A percentile compares a stretch with the other conserved stretches of the same genome.
phyloP scores from a whole-genome alignment of 2,888 invertebrate genomes.

The Drosophila lutescens region DNA sequence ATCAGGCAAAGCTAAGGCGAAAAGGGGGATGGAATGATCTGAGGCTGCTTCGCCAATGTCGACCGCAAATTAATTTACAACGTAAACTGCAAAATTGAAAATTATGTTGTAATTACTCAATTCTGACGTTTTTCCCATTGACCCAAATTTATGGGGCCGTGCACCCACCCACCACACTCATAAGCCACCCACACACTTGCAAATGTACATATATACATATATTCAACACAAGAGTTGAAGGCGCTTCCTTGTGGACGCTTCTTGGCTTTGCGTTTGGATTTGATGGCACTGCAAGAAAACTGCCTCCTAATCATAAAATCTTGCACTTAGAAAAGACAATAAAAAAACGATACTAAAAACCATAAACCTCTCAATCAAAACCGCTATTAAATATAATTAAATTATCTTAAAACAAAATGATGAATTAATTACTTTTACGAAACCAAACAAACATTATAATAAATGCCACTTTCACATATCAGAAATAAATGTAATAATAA shows the following conservation, averaged over 20 bases:
- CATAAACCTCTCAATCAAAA: too few species aligned
- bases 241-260: conserved; percentile 18
- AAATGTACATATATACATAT: background rate
- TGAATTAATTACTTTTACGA: too few species aligned
- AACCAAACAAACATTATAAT: too few species aligned
- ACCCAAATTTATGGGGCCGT: conserved; percentile 76
- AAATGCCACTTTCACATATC: too few species aligned
- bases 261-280: conserved; percentile 24
- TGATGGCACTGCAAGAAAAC: conserved; percentile 7
- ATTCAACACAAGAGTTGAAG: conserved; percentile 19
- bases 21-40: conserved; percentile 10
- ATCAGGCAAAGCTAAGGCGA: conserved; percentile 49
- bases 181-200: conserved; percentile 12
- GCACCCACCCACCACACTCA: conserved; percentile 40
- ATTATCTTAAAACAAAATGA: too few species aligned
- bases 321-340: too few species aligned
- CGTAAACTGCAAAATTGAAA: conserved; percentile 80
- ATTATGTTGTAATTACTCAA: conserved; percentile 80
- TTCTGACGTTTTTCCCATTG: conserved; percentile 80
- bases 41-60: conserved; percentile 63
- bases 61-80: conserved; percentile 80
- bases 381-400: too few species aligned
- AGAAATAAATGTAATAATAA: too few species aligned
- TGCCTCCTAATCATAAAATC: too few species aligned
- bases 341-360: too few species aligned